Evolutionary conservation across 2,797 vertebrate genomes (phyloP).

Genomic region (Apogon talboti): DNA sequence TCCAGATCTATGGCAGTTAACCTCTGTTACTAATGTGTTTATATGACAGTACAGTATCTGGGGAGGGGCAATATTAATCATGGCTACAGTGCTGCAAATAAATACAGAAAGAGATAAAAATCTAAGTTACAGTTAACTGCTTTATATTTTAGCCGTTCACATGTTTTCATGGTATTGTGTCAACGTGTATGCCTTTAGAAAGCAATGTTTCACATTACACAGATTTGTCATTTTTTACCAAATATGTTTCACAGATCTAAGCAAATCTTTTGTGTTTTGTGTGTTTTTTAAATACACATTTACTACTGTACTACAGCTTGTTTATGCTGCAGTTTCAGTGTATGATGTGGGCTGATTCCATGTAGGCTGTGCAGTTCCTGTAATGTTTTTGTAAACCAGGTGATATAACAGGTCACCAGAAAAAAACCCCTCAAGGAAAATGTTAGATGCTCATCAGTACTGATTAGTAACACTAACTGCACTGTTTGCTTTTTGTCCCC

Average conservation of each 20-base stretch:
- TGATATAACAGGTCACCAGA: conserved; percentile 9
- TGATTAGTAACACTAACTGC: conserved; percentile 34
- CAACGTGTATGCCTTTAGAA: too few relatives aligned
- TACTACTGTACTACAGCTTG: conserved; percentile 1
- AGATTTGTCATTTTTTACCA: too few relatives aligned
- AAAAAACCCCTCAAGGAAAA: conserved; percentile 12
- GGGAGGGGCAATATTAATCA: too few relatives aligned
- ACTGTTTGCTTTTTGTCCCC: conserved; percentile 8
- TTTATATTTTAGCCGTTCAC: too few relatives aligned
- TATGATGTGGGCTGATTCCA: conserved; percentile 29
- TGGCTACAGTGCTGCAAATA: too few relatives aligned
- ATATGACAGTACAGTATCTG: too few relatives aligned
- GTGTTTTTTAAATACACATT: conserved; percentile 1
- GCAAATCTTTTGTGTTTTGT: neutral
- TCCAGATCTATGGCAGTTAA: too few relatives aligned
- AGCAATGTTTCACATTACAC: too few relatives aligned
- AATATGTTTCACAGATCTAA: neutral
- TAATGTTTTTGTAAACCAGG: conserved; percentile 33
- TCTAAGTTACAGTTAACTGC: too few relatives aligned
- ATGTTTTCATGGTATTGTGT: too few relatives aligned
- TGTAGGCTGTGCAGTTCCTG: conserved; percentile 26
- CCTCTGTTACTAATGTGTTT: too few relatives aligned
- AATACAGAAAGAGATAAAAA: too few relatives aligned
- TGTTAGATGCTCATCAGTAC: conserved; percentile 5
- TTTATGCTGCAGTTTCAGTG: conserved; percentile 21